A percentile compares a stretch with the other conserved stretches of the same genome.
phyloP scores from a whole-genome alignment of 2,113 vertebrate species.

The Tetrax tetrax region DNA sequence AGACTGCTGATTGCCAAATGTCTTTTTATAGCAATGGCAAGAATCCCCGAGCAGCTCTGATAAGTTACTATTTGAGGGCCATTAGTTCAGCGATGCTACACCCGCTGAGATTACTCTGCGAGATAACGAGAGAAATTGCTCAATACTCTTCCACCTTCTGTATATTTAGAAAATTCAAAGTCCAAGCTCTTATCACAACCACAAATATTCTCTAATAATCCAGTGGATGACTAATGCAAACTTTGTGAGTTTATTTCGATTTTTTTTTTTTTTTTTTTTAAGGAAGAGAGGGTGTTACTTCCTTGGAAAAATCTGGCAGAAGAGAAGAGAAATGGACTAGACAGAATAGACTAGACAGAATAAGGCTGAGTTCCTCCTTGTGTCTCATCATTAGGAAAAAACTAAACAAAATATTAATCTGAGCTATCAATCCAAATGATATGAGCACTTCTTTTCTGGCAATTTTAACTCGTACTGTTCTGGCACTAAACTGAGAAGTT shows the following conservation, averaged over 20 bases:
- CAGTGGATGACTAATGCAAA: neutral
- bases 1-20: conserved; percentile 35
- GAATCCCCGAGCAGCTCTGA: conserved; percentile 20
- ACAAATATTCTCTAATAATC: neutral
- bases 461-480: neutral
- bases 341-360: neutral
- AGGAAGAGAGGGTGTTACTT: neutral
- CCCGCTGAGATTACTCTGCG: neutral
- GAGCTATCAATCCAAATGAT: neutral
- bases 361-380: neutral
- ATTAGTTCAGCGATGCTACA: conserved; percentile 20
- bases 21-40: conserved; percentile 43
- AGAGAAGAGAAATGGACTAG: neutral
- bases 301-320: neutral
- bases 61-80: conserved; percentile 59
- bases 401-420: neutral
- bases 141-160: neutral
- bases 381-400: neutral
- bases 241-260: neutral
- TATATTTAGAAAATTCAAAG: conserved; percentile 27
- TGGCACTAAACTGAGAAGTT: neutral
- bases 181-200: neutral
- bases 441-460: neutral
- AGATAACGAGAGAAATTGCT: conserved; percentile 14
- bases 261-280: neutral